Conservation (phyloP, 2,113 vertebrate genomes). For the Thalassoma bifasciatum region DNA sequence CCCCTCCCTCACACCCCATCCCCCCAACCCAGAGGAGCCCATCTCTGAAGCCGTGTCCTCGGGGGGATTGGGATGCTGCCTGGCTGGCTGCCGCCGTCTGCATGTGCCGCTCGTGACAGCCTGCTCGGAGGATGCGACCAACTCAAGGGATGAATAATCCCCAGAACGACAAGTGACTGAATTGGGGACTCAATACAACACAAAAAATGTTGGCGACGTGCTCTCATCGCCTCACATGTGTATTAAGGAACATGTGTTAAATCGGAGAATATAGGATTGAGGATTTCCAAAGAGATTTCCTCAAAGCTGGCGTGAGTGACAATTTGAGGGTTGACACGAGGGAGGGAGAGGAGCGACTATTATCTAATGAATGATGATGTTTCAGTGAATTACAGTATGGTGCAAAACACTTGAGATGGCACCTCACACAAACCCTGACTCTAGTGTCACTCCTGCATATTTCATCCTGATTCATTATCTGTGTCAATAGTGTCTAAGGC, state of each 20-base stretch:
- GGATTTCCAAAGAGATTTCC: conserved; percentile 20
- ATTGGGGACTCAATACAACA: conserved; percentile 20
- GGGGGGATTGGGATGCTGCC: conserved; percentile 67
- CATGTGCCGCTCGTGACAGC: conserved; percentile 41
- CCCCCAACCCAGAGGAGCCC: conserved; percentile 58
- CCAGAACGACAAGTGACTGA: conserved; percentile 36
- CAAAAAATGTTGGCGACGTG: background rate
- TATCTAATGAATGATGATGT: conserved; percentile 46
- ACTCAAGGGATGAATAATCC: conserved; percentile 46
- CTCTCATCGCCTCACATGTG: background rate
- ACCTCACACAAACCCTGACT: conserved; percentile 43
- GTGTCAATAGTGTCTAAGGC: conserved; percentile 64
- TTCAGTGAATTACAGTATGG: conserved; percentile 36
- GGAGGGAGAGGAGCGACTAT: background rate
- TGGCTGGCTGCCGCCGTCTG: conserved; percentile 51
- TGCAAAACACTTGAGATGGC: conserved; percentile 32
- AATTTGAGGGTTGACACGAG: conserved; percentile 4
- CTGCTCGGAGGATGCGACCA: conserved; percentile 44
- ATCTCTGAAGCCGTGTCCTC: conserved; percentile 68
- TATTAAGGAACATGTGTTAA: background rate
- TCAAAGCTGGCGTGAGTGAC: background rate
- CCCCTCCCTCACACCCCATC: conserved; percentile 58
- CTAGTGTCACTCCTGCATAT: conserved; percentile 61
- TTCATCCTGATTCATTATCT: conserved; percentile 72
- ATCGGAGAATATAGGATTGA: background rate